phyloP scores from a whole-genome alignment of 2,888 invertebrate species.

The Odontothrips loti region DNA sequence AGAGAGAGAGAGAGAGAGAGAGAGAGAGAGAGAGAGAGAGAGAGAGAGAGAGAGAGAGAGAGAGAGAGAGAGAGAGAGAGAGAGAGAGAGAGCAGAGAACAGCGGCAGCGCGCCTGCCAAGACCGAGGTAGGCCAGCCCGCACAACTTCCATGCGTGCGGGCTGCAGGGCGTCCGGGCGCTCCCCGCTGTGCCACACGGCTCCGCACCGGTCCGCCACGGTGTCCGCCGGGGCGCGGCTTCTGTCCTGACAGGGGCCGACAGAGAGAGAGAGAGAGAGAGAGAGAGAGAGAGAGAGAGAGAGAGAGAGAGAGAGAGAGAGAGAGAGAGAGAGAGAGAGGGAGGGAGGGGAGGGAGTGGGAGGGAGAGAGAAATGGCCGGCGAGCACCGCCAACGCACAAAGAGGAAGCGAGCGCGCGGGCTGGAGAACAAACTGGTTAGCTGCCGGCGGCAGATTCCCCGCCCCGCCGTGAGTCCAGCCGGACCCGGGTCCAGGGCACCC shows the following conservation, averaged over 20 bases:
- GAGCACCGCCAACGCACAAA: too few species aligned
- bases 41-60: background rate
- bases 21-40: slow-evolving; percentile 10
- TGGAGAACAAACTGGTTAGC: background rate
- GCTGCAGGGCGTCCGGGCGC: slow-evolving; percentile 36
- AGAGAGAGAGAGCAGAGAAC: slow-evolving; percentile 34
- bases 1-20: background rate
- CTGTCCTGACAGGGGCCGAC: too few species aligned
- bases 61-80: slow-evolving; percentile 36
- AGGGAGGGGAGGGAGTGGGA: background rate
- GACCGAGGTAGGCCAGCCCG: background rate
- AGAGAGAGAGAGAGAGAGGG: background rate
- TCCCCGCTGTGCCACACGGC: slow-evolving; percentile 32
- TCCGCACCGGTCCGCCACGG: too few species aligned
- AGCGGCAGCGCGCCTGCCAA: background rate
- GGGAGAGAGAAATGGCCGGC: background rate
- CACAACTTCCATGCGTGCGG: slow-evolving; percentile 31
- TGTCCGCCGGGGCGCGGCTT: too few species aligned
- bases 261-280: background rate
- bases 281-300: background rate
- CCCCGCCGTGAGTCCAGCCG: background rate
- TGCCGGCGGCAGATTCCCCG: background rate
- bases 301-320: background rate
- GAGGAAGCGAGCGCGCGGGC: background rate
- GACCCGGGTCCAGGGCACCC: background rate